Base-by-base conservation (phyloP, 1,140 invertebrate species). In the Listronotus oregonensis region DNA sequence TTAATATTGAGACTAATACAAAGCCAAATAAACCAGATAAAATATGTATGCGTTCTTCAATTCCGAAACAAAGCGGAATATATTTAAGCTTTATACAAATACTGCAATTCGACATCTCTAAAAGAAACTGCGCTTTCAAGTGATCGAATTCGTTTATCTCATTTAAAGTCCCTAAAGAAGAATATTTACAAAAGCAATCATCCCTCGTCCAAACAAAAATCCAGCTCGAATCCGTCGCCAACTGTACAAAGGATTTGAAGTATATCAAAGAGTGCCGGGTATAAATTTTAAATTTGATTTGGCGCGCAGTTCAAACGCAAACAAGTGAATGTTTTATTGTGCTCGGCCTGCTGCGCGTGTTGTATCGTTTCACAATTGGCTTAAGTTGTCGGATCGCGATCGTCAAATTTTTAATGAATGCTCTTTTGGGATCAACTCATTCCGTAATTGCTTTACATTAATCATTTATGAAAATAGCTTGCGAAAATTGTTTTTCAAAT, bases 251-350 rank as follows among this genome's bases (percentile, higher is more conserved):
- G 70, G 68, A 71, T 66, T 67, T 60, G 46, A n/a, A 71, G 72
- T 46, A 61, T 73, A 73, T 75, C 73, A 75, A 75, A 75, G 73
- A 73, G 73, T 71, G 68, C 64, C 57, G 71, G 54, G 68, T 68
- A 75, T 75, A 75, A 75, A 75, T 75, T 73, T 75, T 75, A 73
- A 75, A 75, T 75, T 75, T 61, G 71, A 75, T 75, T 75, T 75
- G 55, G 67, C 58, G 58, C 58, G 58, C 60, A 73, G 70, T 69
- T 68, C 68, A 68, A 71, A 73, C 66, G 70, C 73, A 75, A 75
- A 73, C 71, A 74, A 74, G 60, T 73, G 69, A 71, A 70, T 69
- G 66, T 71, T 73, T 71, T 57, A 70, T 74, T 70, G 71, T 70
- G 37, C 47, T 10, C 55, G 54, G 18, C 46, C 32, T 34, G 43